phyloP scores from a whole-genome alignment of 2,888 invertebrate genomes.

The Petrolisthes cinctipes region DNA sequence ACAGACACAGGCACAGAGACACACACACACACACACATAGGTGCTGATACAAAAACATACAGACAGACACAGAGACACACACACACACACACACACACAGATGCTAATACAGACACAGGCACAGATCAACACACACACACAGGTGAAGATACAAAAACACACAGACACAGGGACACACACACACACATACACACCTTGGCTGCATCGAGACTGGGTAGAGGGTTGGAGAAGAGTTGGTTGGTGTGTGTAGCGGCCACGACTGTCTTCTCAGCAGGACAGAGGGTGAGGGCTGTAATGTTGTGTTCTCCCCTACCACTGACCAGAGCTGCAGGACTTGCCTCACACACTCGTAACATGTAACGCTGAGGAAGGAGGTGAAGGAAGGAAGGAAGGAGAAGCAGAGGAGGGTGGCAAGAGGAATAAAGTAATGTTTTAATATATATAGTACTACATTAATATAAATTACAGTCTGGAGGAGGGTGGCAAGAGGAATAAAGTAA shows the following conservation, averaged over 20 bases:
- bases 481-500: no score
- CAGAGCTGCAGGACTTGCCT: slow-evolving; percentile 56
- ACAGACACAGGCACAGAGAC: not conserved
- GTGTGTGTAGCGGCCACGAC: slow-evolving; percentile 71
- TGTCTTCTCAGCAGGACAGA: slow-evolving; percentile 72
- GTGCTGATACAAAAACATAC: no score
- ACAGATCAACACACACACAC: no score
- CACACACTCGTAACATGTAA: slow-evolving; percentile 54
- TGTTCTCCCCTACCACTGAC: slow-evolving; percentile 63
- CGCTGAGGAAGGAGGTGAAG: slow-evolving; percentile 28
- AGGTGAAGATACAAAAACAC: not conserved
- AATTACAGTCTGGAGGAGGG: no score
- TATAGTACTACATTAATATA: no score
- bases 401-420: not conserved
- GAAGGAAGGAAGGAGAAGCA: not conserved
- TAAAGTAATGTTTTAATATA: no score
- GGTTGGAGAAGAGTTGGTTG: slow-evolving; percentile 71
- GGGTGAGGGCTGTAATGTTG: slow-evolving; percentile 68
- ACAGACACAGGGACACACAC: not conserved
- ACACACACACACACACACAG: not conserved
- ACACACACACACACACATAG: not conserved
- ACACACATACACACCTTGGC: slow-evolving; percentile 67
- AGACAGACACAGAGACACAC: not conserved
- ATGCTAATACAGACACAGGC: not conserved
- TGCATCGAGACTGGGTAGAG: slow-evolving; percentile 70